Evolutionary conservation across 2,888 invertebrate species (phyloP).

Genomic region (Arrhopalites spinosus): DNA sequence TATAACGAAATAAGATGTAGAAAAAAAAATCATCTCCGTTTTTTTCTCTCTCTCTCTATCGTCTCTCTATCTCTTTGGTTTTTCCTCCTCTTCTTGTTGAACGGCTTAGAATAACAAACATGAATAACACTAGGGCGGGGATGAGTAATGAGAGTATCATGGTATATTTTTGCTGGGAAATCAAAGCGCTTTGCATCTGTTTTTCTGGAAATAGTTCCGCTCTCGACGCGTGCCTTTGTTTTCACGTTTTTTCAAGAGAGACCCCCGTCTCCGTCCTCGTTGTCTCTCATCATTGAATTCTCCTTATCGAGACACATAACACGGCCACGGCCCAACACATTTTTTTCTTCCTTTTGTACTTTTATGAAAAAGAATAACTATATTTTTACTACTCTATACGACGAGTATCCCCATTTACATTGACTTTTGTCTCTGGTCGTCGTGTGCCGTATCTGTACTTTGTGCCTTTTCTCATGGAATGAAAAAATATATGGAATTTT

Average conservation of each 20-base stretch:
- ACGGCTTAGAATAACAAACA: slow-evolving; percentile 39
- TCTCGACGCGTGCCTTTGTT: slow-evolving; percentile 40
- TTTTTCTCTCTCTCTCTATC: background rate
- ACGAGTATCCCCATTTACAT: background rate
- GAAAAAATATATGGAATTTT: too few species aligned
- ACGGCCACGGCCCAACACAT: too few species aligned
- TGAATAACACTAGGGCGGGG: slow-evolving; percentile 33
- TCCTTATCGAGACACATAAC: background rate
- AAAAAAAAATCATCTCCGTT: slow-evolving; percentile 16
- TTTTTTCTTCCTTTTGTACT: too few species aligned
- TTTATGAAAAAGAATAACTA: background rate
- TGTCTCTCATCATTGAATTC: background rate
- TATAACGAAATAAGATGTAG: slow-evolving; percentile 11
- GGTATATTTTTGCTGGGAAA: slow-evolving; percentile 40
- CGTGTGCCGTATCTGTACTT: background rate
- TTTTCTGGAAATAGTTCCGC: slow-evolving; percentile 35
- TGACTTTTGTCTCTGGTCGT: too few species aligned
- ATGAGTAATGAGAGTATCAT: slow-evolving; percentile 38
- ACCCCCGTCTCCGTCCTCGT: background rate
- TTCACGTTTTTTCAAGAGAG: background rate
- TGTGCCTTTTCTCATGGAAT: background rate
- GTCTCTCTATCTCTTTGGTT: background rate
- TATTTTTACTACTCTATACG: background rate
- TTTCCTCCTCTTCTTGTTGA: background rate
- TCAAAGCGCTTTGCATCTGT: slow-evolving; percentile 40